Conservation (phyloP, 1,140 invertebrate genomes). For the Mya arenaria region DNA sequence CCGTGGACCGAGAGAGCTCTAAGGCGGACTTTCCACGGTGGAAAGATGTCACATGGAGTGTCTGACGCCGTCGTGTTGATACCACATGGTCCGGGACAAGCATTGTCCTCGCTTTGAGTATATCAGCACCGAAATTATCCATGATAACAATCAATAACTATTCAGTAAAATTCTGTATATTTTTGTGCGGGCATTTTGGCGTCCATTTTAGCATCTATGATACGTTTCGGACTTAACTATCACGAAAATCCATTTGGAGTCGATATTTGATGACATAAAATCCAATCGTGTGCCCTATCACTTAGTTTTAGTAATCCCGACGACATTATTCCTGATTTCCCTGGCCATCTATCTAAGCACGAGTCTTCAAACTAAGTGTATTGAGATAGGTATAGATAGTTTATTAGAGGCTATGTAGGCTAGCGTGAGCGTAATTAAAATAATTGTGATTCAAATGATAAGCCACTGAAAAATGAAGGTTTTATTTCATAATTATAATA, state of each 20-base stretch:
- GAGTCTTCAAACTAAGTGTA: no score
- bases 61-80: slow-evolving; percentile 25
- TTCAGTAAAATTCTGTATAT: background rate
- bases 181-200: background rate
- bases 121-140: background rate
- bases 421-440: no score
- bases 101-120: no score
- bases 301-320: slow-evolving; percentile 10
- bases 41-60: background rate
- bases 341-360: no score
- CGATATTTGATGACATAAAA: slow-evolving; percentile 26
- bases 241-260: slow-evolving; percentile 43
- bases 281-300: slow-evolving; percentile 13
- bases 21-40: slow-evolving; percentile 8
- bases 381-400: no score
- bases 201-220: background rate
- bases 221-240: slow-evolving; percentile 4
- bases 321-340: no score
- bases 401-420: no score
- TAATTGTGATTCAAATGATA: no score
- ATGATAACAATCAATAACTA: background rate
- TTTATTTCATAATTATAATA: no score
- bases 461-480: no score
- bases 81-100: no score
- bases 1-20: no score